Evolutionary conservation across 2,888 invertebrate genomes (phyloP), one percentile per base, ranked within the genome.

Genomic region (Allolobophora icterica): DNA sequence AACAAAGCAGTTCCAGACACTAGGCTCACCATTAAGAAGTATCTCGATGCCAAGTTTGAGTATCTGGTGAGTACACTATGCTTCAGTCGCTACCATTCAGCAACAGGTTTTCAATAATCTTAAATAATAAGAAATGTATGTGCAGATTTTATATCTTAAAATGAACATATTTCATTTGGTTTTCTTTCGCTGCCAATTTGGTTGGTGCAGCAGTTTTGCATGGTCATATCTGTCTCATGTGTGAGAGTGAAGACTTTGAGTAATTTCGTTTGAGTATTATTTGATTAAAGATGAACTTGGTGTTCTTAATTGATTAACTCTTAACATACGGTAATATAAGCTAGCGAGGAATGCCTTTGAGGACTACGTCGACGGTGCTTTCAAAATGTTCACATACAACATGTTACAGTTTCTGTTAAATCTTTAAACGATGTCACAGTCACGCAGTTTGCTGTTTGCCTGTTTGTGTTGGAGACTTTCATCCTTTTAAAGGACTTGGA

Each of bases 1-100:
- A 97, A 98, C 95, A 95, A 99, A 96, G 99, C 99, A 0, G 99
- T 99, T 94, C 99, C 99, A 0, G 99, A 99, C 95, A 99, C 99
- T 0, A 97, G 98, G 94, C 96, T 99, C 58, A 99, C 99, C 0
- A 98, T 99, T 84, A 97, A 98, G 93, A 99, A 99, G 94, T 99
- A 99, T 95, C 98, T 99, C 0, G 99, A 99, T 95, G 98, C 98
- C 0, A 99, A 99, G 95, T 99, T 99, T 95, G 99, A 99, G 94
- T 99, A 99, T 95, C 96, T 99, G 93, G 96, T 96, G 93, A 94
- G 94, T 93, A 58, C 71, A n/a, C 11, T n/a, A 71, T 8, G 21
- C 52, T 52, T 52, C 11, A 24, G 52, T 38, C 21, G 3, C 8
- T 87, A 21, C 87, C 21, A 34, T 21, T 35, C 5, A 87, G 34